Conservation (phyloP, 2,888 invertebrate species). For the Monoplex corrugatus region DNA sequence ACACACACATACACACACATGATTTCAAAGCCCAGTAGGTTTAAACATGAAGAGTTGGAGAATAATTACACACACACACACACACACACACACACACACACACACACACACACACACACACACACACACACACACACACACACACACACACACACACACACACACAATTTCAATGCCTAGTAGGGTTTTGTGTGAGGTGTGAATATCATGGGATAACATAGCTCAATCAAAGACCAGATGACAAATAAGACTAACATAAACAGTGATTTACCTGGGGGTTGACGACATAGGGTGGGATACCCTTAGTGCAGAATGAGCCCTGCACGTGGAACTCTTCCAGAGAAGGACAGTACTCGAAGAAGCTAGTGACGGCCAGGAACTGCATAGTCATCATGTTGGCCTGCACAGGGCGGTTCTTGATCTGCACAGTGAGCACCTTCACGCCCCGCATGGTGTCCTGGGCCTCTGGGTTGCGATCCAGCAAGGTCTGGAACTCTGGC, state of each 20-base stretch:
- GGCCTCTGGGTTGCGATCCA: slow-evolving; percentile 66
- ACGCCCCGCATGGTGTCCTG: slow-evolving; percentile 70
- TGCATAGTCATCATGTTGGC: slow-evolving; percentile 69
- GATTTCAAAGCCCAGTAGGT: no score
- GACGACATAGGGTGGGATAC: slow-evolving; percentile 75
- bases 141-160: background rate
- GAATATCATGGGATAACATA: no score
- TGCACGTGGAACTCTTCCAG: slow-evolving; percentile 75
- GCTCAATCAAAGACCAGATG: no score
- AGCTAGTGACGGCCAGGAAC: slow-evolving; percentile 58
- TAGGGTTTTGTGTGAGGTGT: no score
- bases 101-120: no score
- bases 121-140: no score
- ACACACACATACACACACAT: no score
- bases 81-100: background rate
- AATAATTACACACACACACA: background rate
- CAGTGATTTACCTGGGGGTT: slow-evolving; percentile 64
- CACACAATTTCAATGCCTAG: no score
- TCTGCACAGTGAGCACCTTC: slow-evolving; percentile 71
- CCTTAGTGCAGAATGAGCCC: slow-evolving; percentile 75
- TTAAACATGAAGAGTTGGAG: background rate
- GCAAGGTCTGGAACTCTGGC: slow-evolving; percentile 74
- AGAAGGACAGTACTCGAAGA: slow-evolving; percentile 76
- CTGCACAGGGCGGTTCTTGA: slow-evolving; percentile 64
- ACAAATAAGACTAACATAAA: background rate